phyloP scores from a whole-genome alignment of 1,140 invertebrate species.

The Pogonus chalceus region DNA sequence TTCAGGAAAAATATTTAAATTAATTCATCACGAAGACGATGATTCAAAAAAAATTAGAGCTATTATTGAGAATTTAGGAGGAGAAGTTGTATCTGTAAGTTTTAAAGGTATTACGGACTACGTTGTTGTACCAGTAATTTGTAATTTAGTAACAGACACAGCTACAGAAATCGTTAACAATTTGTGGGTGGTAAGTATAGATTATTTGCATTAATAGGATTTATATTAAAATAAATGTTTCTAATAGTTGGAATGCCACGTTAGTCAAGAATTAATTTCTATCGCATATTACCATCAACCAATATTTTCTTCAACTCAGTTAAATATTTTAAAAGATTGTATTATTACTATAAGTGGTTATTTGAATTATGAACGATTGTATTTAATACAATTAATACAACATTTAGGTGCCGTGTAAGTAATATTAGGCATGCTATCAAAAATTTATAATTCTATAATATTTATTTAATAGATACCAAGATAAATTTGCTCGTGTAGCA shows the following conservation, averaged over 20 bases:
- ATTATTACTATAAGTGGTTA: constrained; percentile 71
- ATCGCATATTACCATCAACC: constrained; percentile 55
- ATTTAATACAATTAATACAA: constrained; percentile 55
- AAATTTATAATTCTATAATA: constrained; percentile 13
- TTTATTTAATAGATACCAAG: constrained; percentile 44
- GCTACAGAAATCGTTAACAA: constrained; percentile 45
- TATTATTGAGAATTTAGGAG: constrained; percentile 17
- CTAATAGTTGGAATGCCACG: constrained; percentile 50
- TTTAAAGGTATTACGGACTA: constrained; percentile 46
- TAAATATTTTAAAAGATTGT: constrained; percentile 52
- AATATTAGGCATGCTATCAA: background rate
- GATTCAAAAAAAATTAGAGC: constrained; percentile 23
- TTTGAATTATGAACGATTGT: constrained; percentile 55
- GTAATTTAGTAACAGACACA: constrained; percentile 30
- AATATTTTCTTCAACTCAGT: constrained; percentile 36
- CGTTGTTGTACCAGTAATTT: constrained; percentile 41
- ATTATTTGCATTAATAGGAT: no score
- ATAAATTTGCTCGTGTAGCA: constrained; percentile 48
- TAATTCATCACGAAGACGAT: constrained; percentile 34
- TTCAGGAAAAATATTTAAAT: background rate
- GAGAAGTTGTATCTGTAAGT: constrained; percentile 31
- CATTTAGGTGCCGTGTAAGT: constrained; percentile 58
- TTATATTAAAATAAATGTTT: no score
- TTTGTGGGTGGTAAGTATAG: constrained; percentile 42
- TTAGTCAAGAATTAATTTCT: constrained; percentile 43